Evolutionary conservation across 2,113 vertebrate species (phyloP).

Genomic region (Poeciliopsis turrubarensis): DNA sequence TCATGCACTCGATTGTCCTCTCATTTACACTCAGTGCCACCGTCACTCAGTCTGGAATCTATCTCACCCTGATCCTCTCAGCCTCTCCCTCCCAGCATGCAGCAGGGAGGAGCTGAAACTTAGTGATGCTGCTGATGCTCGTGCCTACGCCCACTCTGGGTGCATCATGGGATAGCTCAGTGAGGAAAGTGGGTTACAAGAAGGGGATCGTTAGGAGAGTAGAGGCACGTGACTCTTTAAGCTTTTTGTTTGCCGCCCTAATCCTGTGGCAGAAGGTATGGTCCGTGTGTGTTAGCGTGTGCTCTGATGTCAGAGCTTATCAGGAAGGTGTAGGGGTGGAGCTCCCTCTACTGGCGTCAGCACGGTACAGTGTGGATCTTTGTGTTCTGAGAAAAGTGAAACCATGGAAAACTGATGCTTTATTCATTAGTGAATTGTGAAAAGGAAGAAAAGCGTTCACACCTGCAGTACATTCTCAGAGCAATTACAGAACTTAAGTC

Average conservation of each 20-base stretch:
- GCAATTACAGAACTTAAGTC: no score
- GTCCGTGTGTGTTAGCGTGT: constrained; percentile 25
- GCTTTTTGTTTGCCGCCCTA: constrained; percentile 53
- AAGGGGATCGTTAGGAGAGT: constrained; percentile 48
- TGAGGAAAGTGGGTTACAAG: constrained; percentile 39
- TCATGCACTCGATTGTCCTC: constrained; percentile 30
- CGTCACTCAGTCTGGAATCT: constrained; percentile 50
- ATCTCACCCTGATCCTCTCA: constrained; percentile 62
- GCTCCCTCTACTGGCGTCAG: constrained; percentile 42
- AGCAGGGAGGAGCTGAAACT: constrained; percentile 65
- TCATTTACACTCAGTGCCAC: constrained; percentile 44
- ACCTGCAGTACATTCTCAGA: no score
- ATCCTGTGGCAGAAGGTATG: constrained; percentile 53
- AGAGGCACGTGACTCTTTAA: constrained; percentile 61
- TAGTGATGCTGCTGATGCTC: constrained; percentile 60
- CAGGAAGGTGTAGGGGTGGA: constrained; percentile 16
- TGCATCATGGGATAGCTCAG: constrained; percentile 49
- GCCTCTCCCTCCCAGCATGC: constrained; percentile 36
- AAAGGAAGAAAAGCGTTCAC: background rate
- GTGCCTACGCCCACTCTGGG: constrained; percentile 47
- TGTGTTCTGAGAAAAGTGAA: constrained; percentile 45
- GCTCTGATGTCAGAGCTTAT: constrained; percentile 1
- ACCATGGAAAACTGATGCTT: constrained; percentile 16
- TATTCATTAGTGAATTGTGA: background rate
- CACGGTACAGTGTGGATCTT: constrained; percentile 7